These are phyloP conservation scores for Ashinkailepas kermadecensis DNA, from an alignment of 2,888 invertebrate genomes.

Conservation along the genomic window DNA sequence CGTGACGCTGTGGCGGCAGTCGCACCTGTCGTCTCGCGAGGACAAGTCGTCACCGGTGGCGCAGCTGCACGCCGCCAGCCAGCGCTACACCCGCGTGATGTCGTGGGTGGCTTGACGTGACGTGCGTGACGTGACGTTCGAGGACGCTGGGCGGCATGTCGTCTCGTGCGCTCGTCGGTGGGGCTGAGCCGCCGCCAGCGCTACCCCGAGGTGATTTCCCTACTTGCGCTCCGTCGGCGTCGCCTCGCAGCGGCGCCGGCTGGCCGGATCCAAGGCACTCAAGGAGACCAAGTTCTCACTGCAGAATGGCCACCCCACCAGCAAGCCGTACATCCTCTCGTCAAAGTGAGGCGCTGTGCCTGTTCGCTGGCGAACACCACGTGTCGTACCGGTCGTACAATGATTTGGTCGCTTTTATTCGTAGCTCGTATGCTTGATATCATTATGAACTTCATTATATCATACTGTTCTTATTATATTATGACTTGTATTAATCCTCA, in stretches of 20 bases:
- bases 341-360: neutral
- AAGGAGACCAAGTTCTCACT: neutral
- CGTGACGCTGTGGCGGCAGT: constrained; percentile 46
- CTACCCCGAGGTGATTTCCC: constrained; percentile 54
- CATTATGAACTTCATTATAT: too few relatives aligned
- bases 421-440: too few relatives aligned
- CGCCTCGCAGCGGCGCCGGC: constrained; percentile 1
- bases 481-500: too few relatives aligned
- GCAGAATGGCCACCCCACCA: neutral
- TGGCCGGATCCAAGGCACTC: neutral
- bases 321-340: constrained; percentile 3
- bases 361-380: neutral
- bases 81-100: too few relatives aligned
- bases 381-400: neutral
- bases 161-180: too few relatives aligned
- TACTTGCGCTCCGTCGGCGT: neutral
- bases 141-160: too few relatives aligned
- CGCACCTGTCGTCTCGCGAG: constrained; percentile 54
- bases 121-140: too few relatives aligned
- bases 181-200: too few relatives aligned
- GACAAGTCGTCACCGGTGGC: constrained; percentile 57
- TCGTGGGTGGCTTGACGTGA: too few relatives aligned
- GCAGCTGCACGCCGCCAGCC: constrained; percentile 62
- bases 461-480: too few relatives aligned
- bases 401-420: too few relatives aligned